phyloP scores from a whole-genome alignment of 2,888 invertebrate genomes.

The Pachliopta kotzebuea region DNA sequence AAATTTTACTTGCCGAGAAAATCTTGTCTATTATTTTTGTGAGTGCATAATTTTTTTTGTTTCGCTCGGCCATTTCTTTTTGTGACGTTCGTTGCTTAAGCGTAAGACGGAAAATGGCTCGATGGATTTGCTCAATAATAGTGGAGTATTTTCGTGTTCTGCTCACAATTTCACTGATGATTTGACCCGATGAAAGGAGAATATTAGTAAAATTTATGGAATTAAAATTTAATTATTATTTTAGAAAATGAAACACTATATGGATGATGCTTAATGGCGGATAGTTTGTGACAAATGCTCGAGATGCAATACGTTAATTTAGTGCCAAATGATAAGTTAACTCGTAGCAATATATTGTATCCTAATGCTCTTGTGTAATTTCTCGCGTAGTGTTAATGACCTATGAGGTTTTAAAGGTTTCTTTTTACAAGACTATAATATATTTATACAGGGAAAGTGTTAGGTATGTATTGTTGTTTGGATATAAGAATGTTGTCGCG shows the following conservation, averaged over 20 bases:
- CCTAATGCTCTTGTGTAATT: slow-evolving; percentile 78
- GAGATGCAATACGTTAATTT: slow-evolving; percentile 80
- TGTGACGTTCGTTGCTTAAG: slow-evolving; percentile 27
- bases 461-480: slow-evolving; percentile 75
- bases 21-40: slow-evolving; percentile 68
- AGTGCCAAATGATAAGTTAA: slow-evolving; percentile 81
- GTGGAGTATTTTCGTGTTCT: slow-evolving; percentile 52
- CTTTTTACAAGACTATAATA: slow-evolving; percentile 79
- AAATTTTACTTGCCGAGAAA: slow-evolving; percentile 76
- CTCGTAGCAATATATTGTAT: slow-evolving; percentile 78
- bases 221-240: slow-evolving; percentile 62
- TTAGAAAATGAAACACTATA: slow-evolving; percentile 56
- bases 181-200: slow-evolving; percentile 64
- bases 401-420: slow-evolving; percentile 77
- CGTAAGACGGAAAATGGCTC: slow-evolving; percentile 32
- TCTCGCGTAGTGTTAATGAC: slow-evolving; percentile 78
- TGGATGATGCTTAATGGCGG: slow-evolving; percentile 63
- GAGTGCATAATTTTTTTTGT: slow-evolving; percentile 40
- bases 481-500: slow-evolving; percentile 74
- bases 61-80: slow-evolving; percentile 46
- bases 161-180: slow-evolving; percentile 47
- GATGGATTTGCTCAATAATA: slow-evolving; percentile 66
- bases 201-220: slow-evolving; percentile 56
- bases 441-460: slow-evolving; percentile 80
- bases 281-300: slow-evolving; percentile 72